A percentile compares a stretch with the other conserved stretches of the same genome.
Conservation (phyloP, 92 coral and sea anemone genomes). For the Phymanthus crucifer region DNA sequence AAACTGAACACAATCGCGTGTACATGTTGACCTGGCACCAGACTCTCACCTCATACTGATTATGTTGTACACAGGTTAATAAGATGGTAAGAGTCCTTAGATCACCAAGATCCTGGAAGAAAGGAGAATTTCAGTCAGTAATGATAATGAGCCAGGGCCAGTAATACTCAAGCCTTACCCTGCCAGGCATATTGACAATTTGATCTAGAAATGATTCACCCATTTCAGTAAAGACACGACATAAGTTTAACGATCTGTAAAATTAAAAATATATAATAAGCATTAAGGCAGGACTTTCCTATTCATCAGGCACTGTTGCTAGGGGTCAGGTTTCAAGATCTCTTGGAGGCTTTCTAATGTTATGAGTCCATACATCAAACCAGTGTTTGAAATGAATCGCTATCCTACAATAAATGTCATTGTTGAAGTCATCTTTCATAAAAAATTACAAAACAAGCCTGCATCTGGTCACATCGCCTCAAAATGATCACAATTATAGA, state of each 20-base stretch:
- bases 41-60: conserved; percentile 87
- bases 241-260: conserved; percentile 83
- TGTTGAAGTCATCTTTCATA: too few species aligned
- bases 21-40: background rate
- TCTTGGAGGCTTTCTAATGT: too few species aligned
- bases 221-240: conserved; percentile 95
- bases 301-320: too few species aligned
- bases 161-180: conserved; percentile 47
- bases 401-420: too few species aligned
- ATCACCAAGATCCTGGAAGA: conserved; percentile 72
- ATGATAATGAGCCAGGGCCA: background rate
- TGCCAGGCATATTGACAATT: conserved; percentile 67
- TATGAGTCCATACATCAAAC: too few species aligned
- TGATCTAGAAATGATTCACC: conserved; percentile 84
- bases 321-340: too few species aligned
- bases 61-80: conserved; percentile 85
- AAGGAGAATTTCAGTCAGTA: background rate
- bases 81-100: conserved; percentile 75
- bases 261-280: background rate
- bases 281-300: too few species aligned
- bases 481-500: too few species aligned
- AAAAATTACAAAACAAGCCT: too few species aligned
- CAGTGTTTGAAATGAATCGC: too few species aligned
- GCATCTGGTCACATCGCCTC: too few species aligned
- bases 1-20: too few species aligned